Evolutionary conservation across 1,140 invertebrate species (phyloP).

Genomic region (Brachionus koreanus): DNA sequence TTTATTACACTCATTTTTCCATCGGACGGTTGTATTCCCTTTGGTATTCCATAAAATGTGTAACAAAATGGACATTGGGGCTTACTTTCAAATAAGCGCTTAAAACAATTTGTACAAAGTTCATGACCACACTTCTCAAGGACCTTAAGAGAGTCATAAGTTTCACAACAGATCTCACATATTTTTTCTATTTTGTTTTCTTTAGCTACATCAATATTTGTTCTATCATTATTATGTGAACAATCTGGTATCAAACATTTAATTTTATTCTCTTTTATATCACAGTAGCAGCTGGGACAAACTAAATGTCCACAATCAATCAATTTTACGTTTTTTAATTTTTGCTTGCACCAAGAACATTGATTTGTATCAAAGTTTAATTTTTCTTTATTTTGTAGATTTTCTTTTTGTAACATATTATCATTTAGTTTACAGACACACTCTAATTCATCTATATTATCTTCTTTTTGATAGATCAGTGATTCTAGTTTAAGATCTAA

Average conservation of each 20-base stretch:
- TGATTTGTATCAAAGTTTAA: background rate
- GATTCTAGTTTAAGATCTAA: background rate
- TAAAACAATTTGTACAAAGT: background rate
- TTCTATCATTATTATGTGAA: background rate
- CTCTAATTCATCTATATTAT: background rate
- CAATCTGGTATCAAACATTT: background rate
- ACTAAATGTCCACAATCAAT: background rate
- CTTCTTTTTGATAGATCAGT: background rate
- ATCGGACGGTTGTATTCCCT: background rate
- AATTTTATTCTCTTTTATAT: background rate
- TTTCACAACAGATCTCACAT: background rate
- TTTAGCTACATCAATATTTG: background rate
- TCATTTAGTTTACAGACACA: too few species aligned
- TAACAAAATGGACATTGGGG: constrained; percentile 36
- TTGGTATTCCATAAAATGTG: constrained; percentile 12
- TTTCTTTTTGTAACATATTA: background rate
- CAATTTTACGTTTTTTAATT: background rate
- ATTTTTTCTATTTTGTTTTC: background rate
- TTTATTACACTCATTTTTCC: background rate
- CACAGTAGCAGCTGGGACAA: background rate
- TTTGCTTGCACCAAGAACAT: background rate
- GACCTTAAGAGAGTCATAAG: background rate
- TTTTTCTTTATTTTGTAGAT: background rate
- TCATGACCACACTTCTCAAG: constrained; percentile 12
- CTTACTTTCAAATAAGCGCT: background rate